Base-by-base conservation (phyloP, 2,888 invertebrate genomes). In the Notocelia uddmanniana region DNA sequence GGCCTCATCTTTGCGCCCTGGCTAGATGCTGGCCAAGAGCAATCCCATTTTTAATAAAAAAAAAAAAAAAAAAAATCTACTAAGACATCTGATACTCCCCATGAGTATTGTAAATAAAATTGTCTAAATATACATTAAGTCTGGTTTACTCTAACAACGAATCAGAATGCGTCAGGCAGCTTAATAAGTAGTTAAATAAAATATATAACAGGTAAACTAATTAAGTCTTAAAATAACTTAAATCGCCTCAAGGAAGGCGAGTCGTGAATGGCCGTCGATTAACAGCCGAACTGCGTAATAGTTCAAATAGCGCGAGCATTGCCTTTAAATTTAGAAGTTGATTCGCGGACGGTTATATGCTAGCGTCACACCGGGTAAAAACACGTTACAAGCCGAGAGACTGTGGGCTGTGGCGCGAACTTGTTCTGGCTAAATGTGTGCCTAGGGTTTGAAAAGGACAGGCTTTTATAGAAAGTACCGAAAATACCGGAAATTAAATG, bases 221-320 rank as follows among this genome's bases (percentile, higher is more conserved):
- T 64, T 45, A 45, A 58, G 23, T 31, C 31, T 58, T 59, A 45
- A 66, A 71, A 66, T 66, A 62, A 48, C 41, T 54, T 54, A 41
- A 54, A 59, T 54, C n/a, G 31, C 55, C 37, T 48, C 60, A 55
- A 55, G 66, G 60, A 72, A 72, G 64, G 52, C 54, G 26, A 69
- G 57, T 45, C 68, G 60, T 68, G 72, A 72, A 68, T 57, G 62
- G 62, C 15, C 62, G 34, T 48, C 67, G 55, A 72, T 72, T 72
- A 72, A 71, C 64, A 72, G n/a, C 26, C 72, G 37, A 48, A 68
- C 68, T 72, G 67, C 68, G 72, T 72, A 72, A 72, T 68, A 72
- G 60, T 72, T 72, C 72, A 72, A 72, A 72, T 55, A 72, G 62
- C 66, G 55, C 50, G 55, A 62, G 72, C 68, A 60, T 62, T 68